Base-by-base conservation (phyloP, 2,888 invertebrate species). In the Notodonta ziczac region DNA sequence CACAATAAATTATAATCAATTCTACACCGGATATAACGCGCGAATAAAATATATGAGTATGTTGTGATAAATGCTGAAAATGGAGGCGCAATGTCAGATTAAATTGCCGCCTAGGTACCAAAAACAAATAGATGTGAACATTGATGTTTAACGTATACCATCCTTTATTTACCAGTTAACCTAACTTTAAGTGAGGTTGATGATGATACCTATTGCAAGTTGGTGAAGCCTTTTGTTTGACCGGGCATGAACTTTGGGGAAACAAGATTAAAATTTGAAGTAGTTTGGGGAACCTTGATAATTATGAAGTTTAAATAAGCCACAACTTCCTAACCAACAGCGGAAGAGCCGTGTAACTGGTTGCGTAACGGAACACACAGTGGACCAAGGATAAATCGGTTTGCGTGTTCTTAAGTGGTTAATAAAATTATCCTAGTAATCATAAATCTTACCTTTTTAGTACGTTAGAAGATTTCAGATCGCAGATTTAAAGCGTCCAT, bases 271-370 rank as follows among this genome's bases (percentile, higher is more conserved):
- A 4, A 44, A 40, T 40, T 40, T 40, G 6, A 40, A 13, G 46
- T 46, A 46, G 5, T 7, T n/a, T 46, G n/a, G 3, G 2, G n/a
- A 6, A 52, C 52, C 52, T 52, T 52, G 52, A 52, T 52, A 16
- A 16, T 50, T 50, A 52, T 51, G 51, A 52, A 32, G 58, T 54
- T 63, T 54, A 66, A 56, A 67, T 66, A 62, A 61, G 56, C 57
- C 54, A 56, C 42, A 60, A 61, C 61, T 66, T 69, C 69, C 67
- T 67, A 54, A 13, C 59, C 9, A 52, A 63, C 58, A 62, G 58
- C 76, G 81, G 82, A 82, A 81, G 70, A 67, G 39, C 70, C 67
- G 51, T 74, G 82, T 80, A 81, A 81, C 58, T 61, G 24, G 56
- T 53, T 65, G 42, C 63, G 63, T 65, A 70, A 73, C 62, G 60